Base-by-base conservation (phyloP, 2,113 vertebrate species). In the Turdus rufiventris region DNA sequence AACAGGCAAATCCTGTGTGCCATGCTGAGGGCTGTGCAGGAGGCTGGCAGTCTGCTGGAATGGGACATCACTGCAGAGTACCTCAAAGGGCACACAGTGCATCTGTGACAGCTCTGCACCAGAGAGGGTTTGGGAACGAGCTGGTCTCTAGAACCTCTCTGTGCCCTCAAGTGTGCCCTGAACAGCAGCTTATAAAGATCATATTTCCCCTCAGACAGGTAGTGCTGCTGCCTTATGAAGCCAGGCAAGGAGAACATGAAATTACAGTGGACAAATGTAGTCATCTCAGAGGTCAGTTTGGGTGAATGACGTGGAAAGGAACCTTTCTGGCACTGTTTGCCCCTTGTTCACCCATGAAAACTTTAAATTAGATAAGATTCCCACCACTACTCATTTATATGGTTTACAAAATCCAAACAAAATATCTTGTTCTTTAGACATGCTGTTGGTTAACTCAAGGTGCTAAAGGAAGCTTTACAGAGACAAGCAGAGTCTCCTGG, bases 11-110 rank as follows among this genome's bases (percentile, higher is more conserved):
- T 15, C 25, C 14, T 18, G 17, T 2, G 5, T 43, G 26, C 53
- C 2, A 0, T 0, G 0, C 34, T 45, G 3, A 0, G 17, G 53
- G 51, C 0, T 3, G 4, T 16, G 17, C 50, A 43, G 43, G 34
- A 42, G n/a, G 8, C 40, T 26, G 50, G 48, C 43, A 88, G 10
- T 17, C 57, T 10, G n/a, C 16, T 6, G 7, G 42, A 25, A 40
- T 10, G 2, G 1, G 1, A 3, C 23, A 8, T 21, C 5, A 0
- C 36, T 61, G 31, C n/a, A 61, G 9, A 4, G 23, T n/a, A 2
- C 43, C 18, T 7, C 36, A 4, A 3, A 1, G 1, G 57, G 34
- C 57, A 66, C 3, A 4, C 14, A 18, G 28, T 2, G 6, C 3
- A 8, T 10, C 70, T 36, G 8, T 2, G 3, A 11, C 75, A 74